These are phyloP conservation scores for Dryobates pubescens DNA, from an alignment of 2,797 vertebrate genomes.

Conservation along the genomic window DNA sequence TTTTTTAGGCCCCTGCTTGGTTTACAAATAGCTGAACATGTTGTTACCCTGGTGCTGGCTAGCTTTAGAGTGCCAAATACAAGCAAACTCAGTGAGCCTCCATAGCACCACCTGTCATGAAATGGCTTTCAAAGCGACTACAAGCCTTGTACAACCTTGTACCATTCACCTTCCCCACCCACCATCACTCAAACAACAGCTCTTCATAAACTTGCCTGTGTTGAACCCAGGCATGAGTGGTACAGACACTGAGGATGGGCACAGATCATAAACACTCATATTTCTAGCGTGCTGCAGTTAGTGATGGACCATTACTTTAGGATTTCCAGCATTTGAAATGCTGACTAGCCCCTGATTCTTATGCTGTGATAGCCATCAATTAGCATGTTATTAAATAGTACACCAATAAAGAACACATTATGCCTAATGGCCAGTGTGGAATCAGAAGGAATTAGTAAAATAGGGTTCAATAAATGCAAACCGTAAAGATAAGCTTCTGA, in stretches of 20 bases:
- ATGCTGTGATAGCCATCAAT: slow-evolving; percentile 54
- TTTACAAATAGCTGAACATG: slow-evolving; percentile 92
- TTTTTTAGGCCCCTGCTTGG: slow-evolving; percentile 89
- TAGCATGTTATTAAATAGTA: slow-evolving; percentile 61
- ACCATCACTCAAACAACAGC: slow-evolving; percentile 30
- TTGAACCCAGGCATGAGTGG: background rate
- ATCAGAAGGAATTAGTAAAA: slow-evolving; percentile 76
- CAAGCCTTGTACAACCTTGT: slow-evolving; percentile 5
- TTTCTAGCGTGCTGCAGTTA: background rate
- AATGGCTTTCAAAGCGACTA: slow-evolving; percentile 47
- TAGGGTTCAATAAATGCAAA: slow-evolving; percentile 72
- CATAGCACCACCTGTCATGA: slow-evolving; percentile 73
- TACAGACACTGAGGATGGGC: background rate
- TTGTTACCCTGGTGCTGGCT: slow-evolving; percentile 86
- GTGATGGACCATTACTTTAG: slow-evolving; percentile 12
- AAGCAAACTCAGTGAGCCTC: slow-evolving; percentile 76
- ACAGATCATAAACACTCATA: background rate
- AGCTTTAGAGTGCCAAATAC: slow-evolving; percentile 82
- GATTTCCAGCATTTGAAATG: slow-evolving; percentile 13
- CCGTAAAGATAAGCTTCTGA: slow-evolving; percentile 76
- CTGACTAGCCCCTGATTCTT: background rate
- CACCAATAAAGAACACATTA: slow-evolving; percentile 72
- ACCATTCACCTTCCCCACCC: slow-evolving; percentile 48
- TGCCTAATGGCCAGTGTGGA: slow-evolving; percentile 63
- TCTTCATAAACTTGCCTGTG: background rate